Percentiles rank a stretch among this genome's conserved stretches.
phyloP scores from a whole-genome alignment of 2,797 vertebrate species.

The Sebastolobus alascanus region DNA sequence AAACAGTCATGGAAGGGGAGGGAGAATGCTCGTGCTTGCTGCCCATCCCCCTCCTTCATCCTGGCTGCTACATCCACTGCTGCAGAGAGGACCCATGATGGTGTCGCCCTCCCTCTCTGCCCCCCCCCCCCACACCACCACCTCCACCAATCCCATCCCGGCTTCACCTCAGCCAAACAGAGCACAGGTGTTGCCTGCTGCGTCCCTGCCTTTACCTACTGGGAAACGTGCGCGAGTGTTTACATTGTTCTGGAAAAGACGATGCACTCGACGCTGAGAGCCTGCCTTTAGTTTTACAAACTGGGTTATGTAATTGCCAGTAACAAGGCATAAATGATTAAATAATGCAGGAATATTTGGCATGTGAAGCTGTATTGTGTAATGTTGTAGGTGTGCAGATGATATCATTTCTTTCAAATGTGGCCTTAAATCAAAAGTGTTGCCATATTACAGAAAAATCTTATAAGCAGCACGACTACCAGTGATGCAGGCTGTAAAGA shows the following conservation, averaged over 20 bases:
- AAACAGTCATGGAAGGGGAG: constrained; percentile 42
- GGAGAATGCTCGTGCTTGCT: constrained; percentile 32
- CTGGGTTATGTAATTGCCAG: constrained; percentile 36
- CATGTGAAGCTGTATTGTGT: constrained; percentile 14
- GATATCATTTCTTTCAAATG: background rate
- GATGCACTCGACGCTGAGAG: background rate
- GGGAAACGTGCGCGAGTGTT: constrained; percentile 44
- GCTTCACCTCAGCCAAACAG: constrained; percentile 57
- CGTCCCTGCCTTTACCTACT: constrained; percentile 38
- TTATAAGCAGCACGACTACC: background rate
- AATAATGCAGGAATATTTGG: constrained; percentile 7
- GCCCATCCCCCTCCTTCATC: constrained; percentile 68
- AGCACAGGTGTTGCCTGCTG: constrained; percentile 66
- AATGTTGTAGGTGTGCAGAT: background rate
- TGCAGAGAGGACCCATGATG: constrained; percentile 72
- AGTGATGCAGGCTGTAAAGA: background rate
- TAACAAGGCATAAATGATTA: constrained; percentile 16
- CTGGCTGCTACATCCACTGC: constrained; percentile 64
- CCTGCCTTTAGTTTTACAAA: constrained; percentile 26
- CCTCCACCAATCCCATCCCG: constrained; percentile 65
- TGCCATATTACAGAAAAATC: background rate
- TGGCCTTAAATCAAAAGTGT: background rate
- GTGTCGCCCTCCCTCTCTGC: constrained; percentile 42
- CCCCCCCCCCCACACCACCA: background rate
- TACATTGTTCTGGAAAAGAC: constrained; percentile 46